Percentiles rank a stretch among this genome's conserved stretches.
Evolutionary conservation across 1,140 invertebrate species (phyloP).

Genomic region (Neoseiulus cucumeris): DNA sequence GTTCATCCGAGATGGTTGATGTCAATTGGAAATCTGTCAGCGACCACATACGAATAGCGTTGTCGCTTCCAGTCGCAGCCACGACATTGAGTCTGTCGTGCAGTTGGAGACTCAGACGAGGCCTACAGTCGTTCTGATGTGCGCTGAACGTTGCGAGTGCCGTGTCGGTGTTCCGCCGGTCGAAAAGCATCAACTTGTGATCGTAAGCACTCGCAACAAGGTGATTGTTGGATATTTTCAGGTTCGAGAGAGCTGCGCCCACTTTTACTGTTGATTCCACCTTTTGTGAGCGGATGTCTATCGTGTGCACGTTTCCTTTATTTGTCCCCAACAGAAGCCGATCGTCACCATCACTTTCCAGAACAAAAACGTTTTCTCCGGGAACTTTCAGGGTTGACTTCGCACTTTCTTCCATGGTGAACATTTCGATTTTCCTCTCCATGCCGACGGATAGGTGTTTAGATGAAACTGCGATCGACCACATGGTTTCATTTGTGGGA

Average conservation of each 20-base stretch:
- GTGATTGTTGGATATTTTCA: background rate
- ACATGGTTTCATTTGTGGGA: background rate
- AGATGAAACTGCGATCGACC: background rate
- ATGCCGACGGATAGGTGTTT: background rate
- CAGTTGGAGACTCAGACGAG: background rate
- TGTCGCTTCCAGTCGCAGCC: background rate
- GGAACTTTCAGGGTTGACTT: background rate
- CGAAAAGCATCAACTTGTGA: background rate
- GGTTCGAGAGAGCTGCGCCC: background rate
- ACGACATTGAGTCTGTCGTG: background rate
- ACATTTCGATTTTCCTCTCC: background rate
- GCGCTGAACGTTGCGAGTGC: background rate
- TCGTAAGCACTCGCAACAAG: background rate
- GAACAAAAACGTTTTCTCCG: background rate
- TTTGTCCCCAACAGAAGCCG: background rate
- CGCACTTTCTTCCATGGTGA: background rate
- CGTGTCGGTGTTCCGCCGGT: background rate
- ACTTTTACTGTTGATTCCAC: background rate
- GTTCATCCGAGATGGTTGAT: background rate
- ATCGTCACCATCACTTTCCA: background rate
- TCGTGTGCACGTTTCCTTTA: background rate
- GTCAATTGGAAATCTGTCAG: background rate
- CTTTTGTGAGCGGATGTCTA: background rate
- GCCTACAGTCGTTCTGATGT: background rate
- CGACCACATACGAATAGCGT: background rate